phyloP scores from a whole-genome alignment of 1,140 invertebrate genomes.

The Capitella teleta region DNA sequence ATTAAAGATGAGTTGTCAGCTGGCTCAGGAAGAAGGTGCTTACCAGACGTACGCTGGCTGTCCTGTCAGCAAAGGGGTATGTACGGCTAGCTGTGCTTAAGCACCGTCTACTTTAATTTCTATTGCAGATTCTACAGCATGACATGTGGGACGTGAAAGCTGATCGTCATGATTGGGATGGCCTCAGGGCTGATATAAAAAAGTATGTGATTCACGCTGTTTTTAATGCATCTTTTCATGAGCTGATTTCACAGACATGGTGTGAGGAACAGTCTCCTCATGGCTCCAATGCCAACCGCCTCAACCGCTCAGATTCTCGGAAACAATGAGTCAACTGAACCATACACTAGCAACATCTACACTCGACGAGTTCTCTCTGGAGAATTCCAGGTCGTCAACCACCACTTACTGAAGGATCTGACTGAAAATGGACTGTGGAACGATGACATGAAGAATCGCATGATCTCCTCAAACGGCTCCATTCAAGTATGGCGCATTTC shows the following conservation, averaged over 20 bases:
- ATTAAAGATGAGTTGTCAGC: constrained; percentile 88
- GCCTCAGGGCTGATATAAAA: constrained; percentile 73
- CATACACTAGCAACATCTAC: constrained; percentile 97
- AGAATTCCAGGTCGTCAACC: constrained; percentile 81
- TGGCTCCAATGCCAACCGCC: constrained; percentile 98
- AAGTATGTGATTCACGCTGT: constrained; percentile 46
- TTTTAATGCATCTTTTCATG: too few relatives aligned
- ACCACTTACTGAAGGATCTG: constrained; percentile 86
- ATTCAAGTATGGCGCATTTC: too few relatives aligned
- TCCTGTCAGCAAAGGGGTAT: constrained; percentile 83
- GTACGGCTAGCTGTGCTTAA: constrained; percentile 16
- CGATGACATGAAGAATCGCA: constrained; percentile 90
- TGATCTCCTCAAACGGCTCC: constrained; percentile 88
- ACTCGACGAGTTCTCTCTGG: constrained; percentile 84
- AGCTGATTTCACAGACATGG: constrained; percentile 68
- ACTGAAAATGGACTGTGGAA: constrained; percentile 85
- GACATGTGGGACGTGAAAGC: constrained; percentile 96
- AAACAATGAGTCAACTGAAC: constrained; percentile 97
- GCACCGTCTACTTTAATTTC: background rate
- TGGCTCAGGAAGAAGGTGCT: constrained; percentile 71
- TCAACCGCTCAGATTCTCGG: constrained; percentile 98
- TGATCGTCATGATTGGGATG: constrained; percentile 77
- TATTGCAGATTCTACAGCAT: constrained; percentile 72
- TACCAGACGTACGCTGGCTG: constrained; percentile 86
- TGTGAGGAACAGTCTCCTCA: constrained; percentile 81